Evolutionary conservation across 1,140 invertebrate genomes (phyloP).

Genomic region (Trichoplusia ni): DNA sequence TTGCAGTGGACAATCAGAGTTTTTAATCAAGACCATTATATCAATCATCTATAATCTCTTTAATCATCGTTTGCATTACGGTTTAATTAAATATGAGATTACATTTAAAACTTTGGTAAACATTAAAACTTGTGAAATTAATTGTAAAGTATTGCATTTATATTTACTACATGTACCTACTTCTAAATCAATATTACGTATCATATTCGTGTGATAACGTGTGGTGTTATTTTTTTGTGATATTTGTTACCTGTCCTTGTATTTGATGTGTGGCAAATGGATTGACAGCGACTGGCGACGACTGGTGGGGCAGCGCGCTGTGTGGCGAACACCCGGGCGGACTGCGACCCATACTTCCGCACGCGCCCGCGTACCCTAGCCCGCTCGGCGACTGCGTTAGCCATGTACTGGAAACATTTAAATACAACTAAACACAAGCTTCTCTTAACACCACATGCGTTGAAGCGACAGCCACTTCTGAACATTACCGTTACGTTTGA

Average conservation of each 20-base stretch:
- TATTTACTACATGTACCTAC: too few species aligned
- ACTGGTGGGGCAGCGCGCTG: constrained; percentile 60
- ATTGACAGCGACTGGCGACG: constrained; percentile 59
- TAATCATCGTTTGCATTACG: too few species aligned
- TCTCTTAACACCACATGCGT: not conserved
- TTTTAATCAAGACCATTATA: too few species aligned
- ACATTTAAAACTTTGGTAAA: too few species aligned
- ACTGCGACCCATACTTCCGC: constrained; percentile 58
- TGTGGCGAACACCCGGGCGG: constrained; percentile 65
- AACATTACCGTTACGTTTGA: not conserved
- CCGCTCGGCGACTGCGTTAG: constrained; percentile 57
- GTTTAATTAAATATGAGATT: too few species aligned
- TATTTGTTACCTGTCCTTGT: constrained; percentile 61
- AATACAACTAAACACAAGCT: not conserved
- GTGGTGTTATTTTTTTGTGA: not conserved
- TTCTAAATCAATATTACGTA: too few species aligned
- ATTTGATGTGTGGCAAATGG: constrained; percentile 67
- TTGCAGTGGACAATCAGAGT: too few species aligned
- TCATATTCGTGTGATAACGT: too few species aligned
- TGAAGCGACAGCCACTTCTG: not conserved
- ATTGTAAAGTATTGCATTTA: too few species aligned
- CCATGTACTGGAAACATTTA: constrained; percentile 58
- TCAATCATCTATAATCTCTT: too few species aligned
- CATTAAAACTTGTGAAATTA: too few species aligned
- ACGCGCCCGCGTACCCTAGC: constrained; percentile 57